Conservation (phyloP, 2,113 vertebrate species). For the Erythrolamprus reginae region DNA sequence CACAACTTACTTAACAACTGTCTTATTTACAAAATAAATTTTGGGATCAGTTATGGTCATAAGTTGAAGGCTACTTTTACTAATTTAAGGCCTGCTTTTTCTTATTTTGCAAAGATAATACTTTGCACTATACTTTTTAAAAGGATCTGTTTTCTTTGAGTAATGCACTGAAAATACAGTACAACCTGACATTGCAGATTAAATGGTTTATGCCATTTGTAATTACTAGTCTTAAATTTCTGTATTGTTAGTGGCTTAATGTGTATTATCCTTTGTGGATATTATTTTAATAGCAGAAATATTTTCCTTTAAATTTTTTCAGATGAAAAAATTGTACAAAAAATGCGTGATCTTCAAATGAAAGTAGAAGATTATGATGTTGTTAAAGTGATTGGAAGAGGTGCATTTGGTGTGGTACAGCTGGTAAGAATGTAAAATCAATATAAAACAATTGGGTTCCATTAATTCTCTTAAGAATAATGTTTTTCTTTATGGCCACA, state of each 20-base stretch:
- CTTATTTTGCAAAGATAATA: neutral
- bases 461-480: neutral
- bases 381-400: constrained; percentile 97
- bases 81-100: neutral
- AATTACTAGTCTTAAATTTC: neutral
- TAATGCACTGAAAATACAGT: neutral
- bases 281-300: constrained; percentile 15
- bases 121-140: neutral
- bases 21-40: neutral
- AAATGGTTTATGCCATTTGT: neutral
- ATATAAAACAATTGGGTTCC: neutral
- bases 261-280: constrained; percentile 3
- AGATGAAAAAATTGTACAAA: constrained; percentile 92
- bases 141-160: neutral
- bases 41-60: neutral
- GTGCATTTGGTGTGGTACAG: constrained; percentile 97
- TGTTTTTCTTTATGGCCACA: neutral
- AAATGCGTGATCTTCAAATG: constrained; percentile 89
- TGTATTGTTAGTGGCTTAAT: constrained; percentile 14
- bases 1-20: neutral
- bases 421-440: constrained; percentile 78
- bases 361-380: constrained; percentile 98
- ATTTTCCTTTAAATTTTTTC: constrained; percentile 43
- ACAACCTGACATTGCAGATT: neutral
- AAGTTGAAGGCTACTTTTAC: neutral